These are phyloP conservation scores for Zaprionus africanus DNA, from an alignment of 1,140 invertebrate genomes.

Conservation along the genomic window DNA sequence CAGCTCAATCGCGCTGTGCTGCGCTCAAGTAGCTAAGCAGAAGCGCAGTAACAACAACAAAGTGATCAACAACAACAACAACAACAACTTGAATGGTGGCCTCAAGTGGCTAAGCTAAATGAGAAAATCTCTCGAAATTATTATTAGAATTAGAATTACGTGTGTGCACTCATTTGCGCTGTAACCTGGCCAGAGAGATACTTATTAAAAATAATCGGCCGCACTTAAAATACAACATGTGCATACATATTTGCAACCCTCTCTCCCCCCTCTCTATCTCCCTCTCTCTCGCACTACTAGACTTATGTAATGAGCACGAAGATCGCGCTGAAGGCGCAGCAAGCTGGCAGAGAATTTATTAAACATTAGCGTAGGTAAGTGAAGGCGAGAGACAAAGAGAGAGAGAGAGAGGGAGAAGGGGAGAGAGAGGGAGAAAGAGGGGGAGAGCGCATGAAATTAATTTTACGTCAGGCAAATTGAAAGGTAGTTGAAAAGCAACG, in stretches of 20 bases:
- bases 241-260: constrained; percentile 34
- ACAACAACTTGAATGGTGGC: neutral
- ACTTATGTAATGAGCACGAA: constrained; percentile 63
- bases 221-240: constrained; percentile 42
- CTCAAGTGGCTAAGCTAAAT: constrained; percentile 55
- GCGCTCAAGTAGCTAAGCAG: constrained; percentile 32
- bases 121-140: constrained; percentile 57
- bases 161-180: constrained; percentile 37
- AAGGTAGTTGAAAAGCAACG: constrained; percentile 5
- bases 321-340: constrained; percentile 43
- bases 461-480: constrained; percentile 34
- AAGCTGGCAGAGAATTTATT: constrained; percentile 65
- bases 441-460: constrained; percentile 54
- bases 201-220: constrained; percentile 48
- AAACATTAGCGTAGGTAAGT: constrained; percentile 79
- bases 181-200: constrained; percentile 47
- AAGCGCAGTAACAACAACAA: constrained; percentile 4
- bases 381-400: constrained; percentile 9
- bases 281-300: neutral
- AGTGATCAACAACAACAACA: neutral
- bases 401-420: constrained; percentile 1
- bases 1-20: neutral
- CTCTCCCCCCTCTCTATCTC: neutral
- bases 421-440: neutral
- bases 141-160: constrained; percentile 61